A percentile compares a stretch with the other conserved stretches of the same genome.
phyloP scores from a whole-genome alignment of 2,113 vertebrate species.

The Halcyon malimbica region DNA sequence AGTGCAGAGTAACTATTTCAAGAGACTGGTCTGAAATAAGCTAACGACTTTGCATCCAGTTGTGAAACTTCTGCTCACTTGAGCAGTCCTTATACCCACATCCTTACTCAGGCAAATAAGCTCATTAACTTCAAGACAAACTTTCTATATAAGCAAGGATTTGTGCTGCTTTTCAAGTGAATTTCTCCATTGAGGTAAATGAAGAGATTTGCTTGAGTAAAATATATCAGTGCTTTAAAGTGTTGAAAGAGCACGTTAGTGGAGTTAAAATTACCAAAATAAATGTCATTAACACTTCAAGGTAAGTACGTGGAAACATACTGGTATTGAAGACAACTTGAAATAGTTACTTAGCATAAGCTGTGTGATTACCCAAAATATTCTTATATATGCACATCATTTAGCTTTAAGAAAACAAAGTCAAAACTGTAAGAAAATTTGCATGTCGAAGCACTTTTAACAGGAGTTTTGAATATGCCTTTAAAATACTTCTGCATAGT shows the following conservation, averaged over 20 bases:
- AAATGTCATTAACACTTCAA: conserved; percentile 53
- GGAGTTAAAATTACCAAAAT: conserved; percentile 43
- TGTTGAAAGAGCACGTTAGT: conserved; percentile 26
- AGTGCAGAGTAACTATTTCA: not conserved
- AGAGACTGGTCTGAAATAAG: conserved; percentile 25
- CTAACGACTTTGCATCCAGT: conserved; percentile 8
- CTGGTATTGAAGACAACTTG: conserved; percentile 30
- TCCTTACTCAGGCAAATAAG: conserved; percentile 42
- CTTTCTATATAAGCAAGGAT: conserved; percentile 43
- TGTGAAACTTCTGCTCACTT: conserved; percentile 37
- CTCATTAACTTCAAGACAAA: conserved; percentile 58
- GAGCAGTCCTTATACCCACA: not conserved
- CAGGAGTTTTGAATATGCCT: not conserved
- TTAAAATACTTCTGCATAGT: conserved; percentile 6
- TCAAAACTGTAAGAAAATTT: conserved; percentile 25
- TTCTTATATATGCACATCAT: conserved; percentile 6
- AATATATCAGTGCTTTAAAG: conserved; percentile 38
- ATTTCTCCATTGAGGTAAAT: conserved; percentile 54
- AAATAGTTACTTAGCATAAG: conserved; percentile 53
- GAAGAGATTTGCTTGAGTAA: conserved; percentile 43
- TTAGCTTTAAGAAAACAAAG: conserved; percentile 53
- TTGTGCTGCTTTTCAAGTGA: conserved; percentile 64
- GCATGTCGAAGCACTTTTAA: conserved; percentile 32
- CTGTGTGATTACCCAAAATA: conserved; percentile 28
- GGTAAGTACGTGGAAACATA: conserved; percentile 30